These are phyloP conservation scores for Grapholita molesta DNA, from an alignment of 1,140 invertebrate species.

Conservation along the genomic window DNA sequence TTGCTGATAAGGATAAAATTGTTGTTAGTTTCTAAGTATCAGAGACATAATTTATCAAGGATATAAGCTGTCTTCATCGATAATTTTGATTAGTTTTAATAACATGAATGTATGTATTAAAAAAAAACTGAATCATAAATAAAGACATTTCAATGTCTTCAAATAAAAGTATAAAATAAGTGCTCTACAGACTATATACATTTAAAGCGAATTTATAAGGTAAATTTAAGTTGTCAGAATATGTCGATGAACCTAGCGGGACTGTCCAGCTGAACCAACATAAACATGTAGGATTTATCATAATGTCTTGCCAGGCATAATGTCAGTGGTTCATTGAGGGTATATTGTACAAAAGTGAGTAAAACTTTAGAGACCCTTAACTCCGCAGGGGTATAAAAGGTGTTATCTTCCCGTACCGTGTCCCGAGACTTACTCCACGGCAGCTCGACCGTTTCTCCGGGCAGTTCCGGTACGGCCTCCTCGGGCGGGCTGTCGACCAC, in stretches of 20 bases:
- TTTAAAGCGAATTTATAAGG: too few species aligned
- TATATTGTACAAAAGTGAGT: not conserved
- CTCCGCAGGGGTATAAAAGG: conserved; percentile 23
- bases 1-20: conserved; percentile 3
- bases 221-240: too few species aligned
- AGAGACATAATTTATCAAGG: not conserved
- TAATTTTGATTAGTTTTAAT: not conserved
- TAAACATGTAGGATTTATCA: too few species aligned
- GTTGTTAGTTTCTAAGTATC: not conserved
- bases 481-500: conserved; percentile 40
- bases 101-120: too few species aligned
- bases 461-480: conserved; percentile 52
- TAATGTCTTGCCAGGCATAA: not conserved
- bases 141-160: not conserved
- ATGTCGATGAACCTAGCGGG: too few species aligned
- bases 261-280: too few species aligned
- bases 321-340: not conserved
- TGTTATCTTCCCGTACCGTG: conserved; percentile 29
- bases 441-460: conserved; percentile 68
- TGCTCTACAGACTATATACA: too few species aligned
- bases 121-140: too few species aligned
- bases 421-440: conserved; percentile 66
- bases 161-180: not conserved
- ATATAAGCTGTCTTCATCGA: not conserved
- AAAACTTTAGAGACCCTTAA: not conserved